Conservation (phyloP, 2,113 vertebrate genomes). For the Cebidichthys violaceus region DNA sequence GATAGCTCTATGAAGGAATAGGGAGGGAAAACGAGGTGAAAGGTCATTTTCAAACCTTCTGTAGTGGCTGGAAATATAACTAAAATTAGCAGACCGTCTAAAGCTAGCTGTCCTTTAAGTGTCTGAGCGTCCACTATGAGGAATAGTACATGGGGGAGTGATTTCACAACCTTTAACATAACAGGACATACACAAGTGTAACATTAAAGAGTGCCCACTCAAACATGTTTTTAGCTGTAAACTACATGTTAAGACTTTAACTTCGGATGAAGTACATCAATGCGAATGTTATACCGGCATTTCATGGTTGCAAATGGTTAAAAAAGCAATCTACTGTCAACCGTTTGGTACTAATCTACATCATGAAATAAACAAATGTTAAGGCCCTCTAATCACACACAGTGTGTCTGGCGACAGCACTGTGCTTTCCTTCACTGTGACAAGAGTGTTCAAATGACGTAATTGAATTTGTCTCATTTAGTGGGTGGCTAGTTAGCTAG, state of each 20-base stretch:
- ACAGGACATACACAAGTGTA: neutral
- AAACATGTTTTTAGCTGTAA: neutral
- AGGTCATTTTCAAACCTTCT: neutral
- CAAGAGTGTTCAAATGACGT: neutral
- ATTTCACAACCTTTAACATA: neutral
- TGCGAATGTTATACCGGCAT: no score
- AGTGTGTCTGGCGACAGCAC: neutral
- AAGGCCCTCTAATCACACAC: neutral
- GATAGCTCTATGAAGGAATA: constrained; percentile 24
- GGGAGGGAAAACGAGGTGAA: constrained; percentile 1
- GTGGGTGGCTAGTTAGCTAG: neutral
- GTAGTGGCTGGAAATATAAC: no score
- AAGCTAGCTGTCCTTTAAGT: neutral
- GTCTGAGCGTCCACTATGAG: neutral
- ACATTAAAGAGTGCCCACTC: neutral
- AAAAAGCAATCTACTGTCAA: no score
- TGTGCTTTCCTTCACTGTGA: neutral
- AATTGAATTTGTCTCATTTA: neutral
- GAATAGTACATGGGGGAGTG: neutral
- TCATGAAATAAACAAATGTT: neutral
- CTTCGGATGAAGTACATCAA: no score
- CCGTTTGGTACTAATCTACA: no score
- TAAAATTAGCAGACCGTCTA: neutral
- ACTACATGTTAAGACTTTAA: no score
- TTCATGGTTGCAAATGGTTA: no score